Evolutionary conservation across 2,888 invertebrate genomes (phyloP).

Genomic region (Tenthredo mesomela): DNA sequence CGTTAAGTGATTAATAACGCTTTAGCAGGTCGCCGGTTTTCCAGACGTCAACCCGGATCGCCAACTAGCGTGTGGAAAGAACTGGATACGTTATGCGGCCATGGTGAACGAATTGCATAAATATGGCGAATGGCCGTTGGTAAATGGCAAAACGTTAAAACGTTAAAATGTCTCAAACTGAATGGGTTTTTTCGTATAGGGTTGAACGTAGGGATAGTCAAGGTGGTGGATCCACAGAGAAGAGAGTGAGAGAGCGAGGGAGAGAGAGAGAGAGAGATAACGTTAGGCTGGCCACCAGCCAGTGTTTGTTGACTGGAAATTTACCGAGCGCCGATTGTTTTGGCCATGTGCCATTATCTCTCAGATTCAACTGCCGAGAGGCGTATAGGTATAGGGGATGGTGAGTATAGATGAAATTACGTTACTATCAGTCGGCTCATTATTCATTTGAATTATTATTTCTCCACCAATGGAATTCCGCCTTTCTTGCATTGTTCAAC

Average conservation of each 20-base stretch:
- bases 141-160: conserved; percentile 30
- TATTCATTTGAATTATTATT: conserved; percentile 64
- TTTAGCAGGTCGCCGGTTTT: background rate
- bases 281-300: conserved; percentile 68
- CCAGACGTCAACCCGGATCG: conserved; percentile 17
- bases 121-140: background rate
- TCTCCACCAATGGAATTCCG: conserved; percentile 15
- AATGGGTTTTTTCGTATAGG: conserved; percentile 49
- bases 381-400: background rate
- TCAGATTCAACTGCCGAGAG: conserved; percentile 49
- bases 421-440: conserved; percentile 60
- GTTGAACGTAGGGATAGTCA: conserved; percentile 10
- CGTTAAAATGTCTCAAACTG: conserved; percentile 63
- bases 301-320: conserved; percentile 76
- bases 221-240: background rate
- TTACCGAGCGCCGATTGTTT: conserved; percentile 75
- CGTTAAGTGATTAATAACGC: conserved; percentile 18
- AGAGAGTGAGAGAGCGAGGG: conserved; percentile 50
- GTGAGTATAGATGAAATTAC: conserved; percentile 57
- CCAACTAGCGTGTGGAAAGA: background rate
- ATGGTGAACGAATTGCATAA: conserved; percentile 14
- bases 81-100: background rate
- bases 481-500: conserved; percentile 9
- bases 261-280: conserved; percentile 57
- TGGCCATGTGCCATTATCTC: conserved; percentile 74